Percentiles rank a stretch among this genome's conserved stretches.
These are phyloP conservation scores for Muschampia plurimacula DNA, from an alignment of 2,888 invertebrate species.

Conservation along the genomic window DNA sequence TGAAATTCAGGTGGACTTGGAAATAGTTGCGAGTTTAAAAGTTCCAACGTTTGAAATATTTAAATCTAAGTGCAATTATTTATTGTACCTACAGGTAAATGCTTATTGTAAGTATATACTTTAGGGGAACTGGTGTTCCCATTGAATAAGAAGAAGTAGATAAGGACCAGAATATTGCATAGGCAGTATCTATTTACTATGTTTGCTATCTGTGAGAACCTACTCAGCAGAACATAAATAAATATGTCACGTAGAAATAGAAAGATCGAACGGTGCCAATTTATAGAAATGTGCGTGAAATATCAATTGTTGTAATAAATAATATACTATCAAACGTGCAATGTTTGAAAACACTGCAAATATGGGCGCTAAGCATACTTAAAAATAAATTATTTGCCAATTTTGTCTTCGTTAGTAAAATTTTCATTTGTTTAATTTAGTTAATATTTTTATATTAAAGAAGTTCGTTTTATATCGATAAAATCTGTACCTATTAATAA, in stretches of 20 bases:
- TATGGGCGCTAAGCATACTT: neutral
- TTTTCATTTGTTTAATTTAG: no score
- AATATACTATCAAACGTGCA: slow-evolving; percentile 49
- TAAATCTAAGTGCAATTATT: neutral
- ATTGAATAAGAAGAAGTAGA: slow-evolving; percentile 19
- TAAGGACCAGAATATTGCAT: neutral
- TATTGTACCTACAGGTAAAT: neutral
- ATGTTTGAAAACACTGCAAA: slow-evolving; percentile 42
- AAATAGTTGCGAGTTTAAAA: slow-evolving; percentile 4
- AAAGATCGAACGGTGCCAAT: slow-evolving; percentile 62
- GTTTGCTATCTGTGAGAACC: slow-evolving; percentile 55
- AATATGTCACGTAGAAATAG: slow-evolving; percentile 64
- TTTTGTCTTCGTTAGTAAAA: neutral
- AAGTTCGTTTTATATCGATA: no score
- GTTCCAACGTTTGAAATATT: neutral
- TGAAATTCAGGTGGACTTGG: slow-evolving; percentile 2
- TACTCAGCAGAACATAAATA: slow-evolving; percentile 57
- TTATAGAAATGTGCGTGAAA: slow-evolving; percentile 64
- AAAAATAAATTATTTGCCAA: neutral
- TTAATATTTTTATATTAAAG: no score
- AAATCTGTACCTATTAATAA: no score
- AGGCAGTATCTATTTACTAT: slow-evolving; percentile 7
- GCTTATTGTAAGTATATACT: neutral
- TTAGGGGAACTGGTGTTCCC: neutral
- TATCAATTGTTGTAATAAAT: slow-evolving; percentile 61